Evolutionary conservation across 1,140 invertebrate genomes (phyloP).

Genomic region (Laupala kohalensis): DNA sequence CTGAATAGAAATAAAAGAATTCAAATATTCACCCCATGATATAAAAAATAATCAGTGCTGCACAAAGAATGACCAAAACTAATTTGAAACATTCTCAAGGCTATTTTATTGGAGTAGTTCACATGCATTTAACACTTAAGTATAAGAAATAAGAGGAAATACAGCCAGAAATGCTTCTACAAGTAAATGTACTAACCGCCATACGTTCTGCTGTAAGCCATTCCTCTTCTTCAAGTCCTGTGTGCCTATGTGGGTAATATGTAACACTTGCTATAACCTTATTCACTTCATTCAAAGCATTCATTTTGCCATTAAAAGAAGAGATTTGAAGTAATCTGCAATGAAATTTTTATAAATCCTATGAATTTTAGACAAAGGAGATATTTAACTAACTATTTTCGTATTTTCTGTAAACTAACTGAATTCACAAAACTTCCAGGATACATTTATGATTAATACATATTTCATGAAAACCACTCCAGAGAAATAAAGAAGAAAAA

Average conservation of each 20-base stretch:
- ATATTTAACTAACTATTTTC: not conserved
- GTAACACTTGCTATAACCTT: slow-evolving; percentile 87
- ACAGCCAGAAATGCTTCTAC: slow-evolving; percentile 41
- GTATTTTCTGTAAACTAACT: too few relatives aligned
- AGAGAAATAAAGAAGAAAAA: too few relatives aligned
- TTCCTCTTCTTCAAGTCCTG: slow-evolving; percentile 67
- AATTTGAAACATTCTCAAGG: too few relatives aligned
- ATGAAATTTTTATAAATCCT: not conserved
- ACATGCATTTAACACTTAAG: not conserved
- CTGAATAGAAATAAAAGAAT: too few relatives aligned
- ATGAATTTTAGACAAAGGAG: not conserved
- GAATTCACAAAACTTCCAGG: too few relatives aligned
- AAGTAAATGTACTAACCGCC: slow-evolving; percentile 53
- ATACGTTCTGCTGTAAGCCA: slow-evolving; percentile 88
- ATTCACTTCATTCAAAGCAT: slow-evolving; percentile 96
- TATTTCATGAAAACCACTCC: too few relatives aligned
- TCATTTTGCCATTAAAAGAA: slow-evolving; percentile 99
- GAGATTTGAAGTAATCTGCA: slow-evolving; percentile 83
- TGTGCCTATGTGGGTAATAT: slow-evolving; percentile 65
- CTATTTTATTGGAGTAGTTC: not conserved
- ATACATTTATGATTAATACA: too few relatives aligned
- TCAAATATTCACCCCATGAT: too few relatives aligned
- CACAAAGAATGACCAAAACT: too few relatives aligned
- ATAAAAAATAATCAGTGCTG: too few relatives aligned
- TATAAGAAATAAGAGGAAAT: not conserved